phyloP scores from a whole-genome alignment of 92 coral and sea anemone genomes.

The Phymanthus crucifer region DNA sequence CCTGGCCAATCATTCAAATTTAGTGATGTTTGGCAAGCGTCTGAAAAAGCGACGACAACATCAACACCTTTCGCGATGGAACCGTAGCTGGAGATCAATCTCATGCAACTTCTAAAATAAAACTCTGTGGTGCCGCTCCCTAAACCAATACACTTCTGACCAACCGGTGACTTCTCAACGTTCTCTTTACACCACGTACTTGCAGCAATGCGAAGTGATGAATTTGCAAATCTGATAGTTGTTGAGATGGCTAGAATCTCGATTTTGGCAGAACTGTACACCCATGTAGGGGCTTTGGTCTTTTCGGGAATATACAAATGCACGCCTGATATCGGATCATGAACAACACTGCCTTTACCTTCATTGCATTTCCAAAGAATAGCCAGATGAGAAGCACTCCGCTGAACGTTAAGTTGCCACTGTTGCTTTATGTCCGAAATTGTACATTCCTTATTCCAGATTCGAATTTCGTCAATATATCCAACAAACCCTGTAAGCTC shows the following conservation, averaged over 20 bases:
- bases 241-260: constrained; percentile 32
- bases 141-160: constrained; percentile 60
- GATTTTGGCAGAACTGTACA: constrained; percentile 72
- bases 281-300: constrained; percentile 69
- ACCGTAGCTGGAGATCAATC: constrained; percentile 45
- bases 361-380: constrained; percentile 96
- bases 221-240: neutral
- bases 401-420: constrained; percentile 71
- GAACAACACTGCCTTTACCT: constrained; percentile 63
- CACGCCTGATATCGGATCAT: constrained; percentile 66
- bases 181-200: constrained; percentile 78
- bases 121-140: constrained; percentile 65
- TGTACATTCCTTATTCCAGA: constrained; percentile 87
- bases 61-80: constrained; percentile 67
- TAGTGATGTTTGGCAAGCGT: constrained; percentile 82
- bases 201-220: neutral
- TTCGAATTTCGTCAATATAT: constrained; percentile 83
- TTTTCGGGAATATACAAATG: constrained; percentile 75
- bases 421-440: constrained; percentile 62
- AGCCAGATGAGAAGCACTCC: constrained; percentile 58
- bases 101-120: constrained; percentile 83
- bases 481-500: constrained; percentile 80
- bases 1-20: constrained; percentile 93
- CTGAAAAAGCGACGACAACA: constrained; percentile 83
- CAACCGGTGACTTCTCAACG: constrained; percentile 62